Evolutionary conservation across 2,797 vertebrate species (phyloP).

Genomic region (Silurus lanzhouensis): DNA sequence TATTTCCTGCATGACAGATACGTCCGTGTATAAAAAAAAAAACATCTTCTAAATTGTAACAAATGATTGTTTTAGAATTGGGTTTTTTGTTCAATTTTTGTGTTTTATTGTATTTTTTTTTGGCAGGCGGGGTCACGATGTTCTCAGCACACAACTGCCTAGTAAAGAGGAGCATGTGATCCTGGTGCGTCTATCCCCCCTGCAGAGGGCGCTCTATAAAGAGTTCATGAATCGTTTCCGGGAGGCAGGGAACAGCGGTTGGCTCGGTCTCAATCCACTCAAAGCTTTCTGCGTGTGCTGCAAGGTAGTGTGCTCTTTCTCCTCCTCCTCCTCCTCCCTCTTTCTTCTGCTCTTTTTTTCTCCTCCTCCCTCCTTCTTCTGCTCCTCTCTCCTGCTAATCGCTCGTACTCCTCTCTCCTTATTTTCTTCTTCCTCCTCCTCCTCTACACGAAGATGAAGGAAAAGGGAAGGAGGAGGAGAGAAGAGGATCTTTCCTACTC

Average conservation of each 20-base stretch:
- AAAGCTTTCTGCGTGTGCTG: conserved; percentile 99
- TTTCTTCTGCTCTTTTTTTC: no score
- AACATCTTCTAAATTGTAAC: no score
- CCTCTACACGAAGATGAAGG: no score
- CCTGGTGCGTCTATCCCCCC: conserved; percentile 89
- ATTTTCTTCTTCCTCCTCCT: no score
- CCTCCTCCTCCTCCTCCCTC: no score
- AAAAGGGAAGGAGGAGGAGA: no score
- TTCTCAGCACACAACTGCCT: conserved; percentile 90
- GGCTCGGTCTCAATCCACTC: conserved; percentile 96
- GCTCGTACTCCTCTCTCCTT: no score
- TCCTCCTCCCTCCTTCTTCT: no score
- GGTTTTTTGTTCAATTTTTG: background rate
- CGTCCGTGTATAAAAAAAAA: no score
- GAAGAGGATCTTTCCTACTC: no score
- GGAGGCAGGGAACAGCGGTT: conserved; percentile 95
- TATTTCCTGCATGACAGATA: no score
- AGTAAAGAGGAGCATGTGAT: conserved; percentile 95
- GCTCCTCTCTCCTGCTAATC: no score
- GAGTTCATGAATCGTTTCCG: conserved; percentile 98
- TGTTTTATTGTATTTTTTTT: background rate
- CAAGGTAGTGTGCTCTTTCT: conserved; percentile 77
- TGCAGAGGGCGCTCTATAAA: conserved; percentile 93
- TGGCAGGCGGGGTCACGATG: conserved; percentile 90
- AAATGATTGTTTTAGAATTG: background rate